phyloP scores from a whole-genome alignment of 2,113 vertebrate species.

The Equus przewalskii region DNA sequence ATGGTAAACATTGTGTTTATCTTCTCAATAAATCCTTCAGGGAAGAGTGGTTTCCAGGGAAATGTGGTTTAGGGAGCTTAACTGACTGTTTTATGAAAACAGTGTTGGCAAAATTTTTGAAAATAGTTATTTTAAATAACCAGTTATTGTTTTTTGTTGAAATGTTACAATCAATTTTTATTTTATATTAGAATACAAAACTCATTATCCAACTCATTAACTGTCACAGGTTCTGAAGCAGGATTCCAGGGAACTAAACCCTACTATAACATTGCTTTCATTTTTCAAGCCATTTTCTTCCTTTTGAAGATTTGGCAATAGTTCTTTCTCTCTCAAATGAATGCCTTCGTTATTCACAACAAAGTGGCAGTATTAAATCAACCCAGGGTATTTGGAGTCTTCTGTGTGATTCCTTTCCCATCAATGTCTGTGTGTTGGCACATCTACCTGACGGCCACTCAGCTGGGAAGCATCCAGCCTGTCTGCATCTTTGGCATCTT shows the following conservation, averaged over 20 bases:
- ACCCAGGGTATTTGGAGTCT: not conserved
- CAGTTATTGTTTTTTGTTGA: not conserved
- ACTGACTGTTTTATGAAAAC: slow-evolving; percentile 15
- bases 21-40: slow-evolving; percentile 57
- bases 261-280: not conserved
- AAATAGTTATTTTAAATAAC: slow-evolving; percentile 48
- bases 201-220: not conserved
- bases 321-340: not conserved
- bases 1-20: not conserved
- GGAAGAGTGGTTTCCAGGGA: not conserved
- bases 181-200: not conserved
- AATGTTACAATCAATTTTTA: not conserved
- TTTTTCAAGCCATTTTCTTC: not conserved
- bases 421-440: not conserved
- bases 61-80: not conserved
- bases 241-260: not conserved
- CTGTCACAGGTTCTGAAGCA: not conserved
- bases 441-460: rapidly evolving
- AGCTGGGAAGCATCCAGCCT: not conserved
- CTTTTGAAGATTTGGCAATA: not conserved
- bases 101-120: not conserved
- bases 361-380: not conserved
- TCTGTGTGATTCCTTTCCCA: not conserved
- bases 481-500: not conserved
- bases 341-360: not conserved